Percentiles rank a stretch among this genome's conserved stretches.
phyloP scores from a whole-genome alignment of 2,113 vertebrate species.

The Muntiacus reevesi region DNA sequence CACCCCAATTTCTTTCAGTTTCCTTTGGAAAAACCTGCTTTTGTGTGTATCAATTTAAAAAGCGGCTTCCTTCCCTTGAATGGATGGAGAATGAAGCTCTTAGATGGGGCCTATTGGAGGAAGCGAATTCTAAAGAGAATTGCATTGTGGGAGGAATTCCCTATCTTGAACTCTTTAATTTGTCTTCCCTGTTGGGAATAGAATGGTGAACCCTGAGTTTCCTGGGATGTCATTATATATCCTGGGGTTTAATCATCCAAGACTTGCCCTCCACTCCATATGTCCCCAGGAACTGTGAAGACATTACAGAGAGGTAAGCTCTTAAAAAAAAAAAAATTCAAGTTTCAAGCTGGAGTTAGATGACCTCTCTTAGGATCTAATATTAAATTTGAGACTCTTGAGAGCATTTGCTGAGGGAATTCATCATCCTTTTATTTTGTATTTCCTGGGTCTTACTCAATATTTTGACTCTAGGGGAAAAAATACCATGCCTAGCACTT shows the following conservation, averaged over 20 bases:
- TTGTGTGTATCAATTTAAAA: not conserved
- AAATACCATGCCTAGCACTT: slow-evolving; percentile 27
- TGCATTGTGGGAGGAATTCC: slow-evolving; percentile 25
- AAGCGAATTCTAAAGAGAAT: slow-evolving; percentile 30
- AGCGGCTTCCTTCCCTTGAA: not conserved
- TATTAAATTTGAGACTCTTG: slow-evolving; percentile 54
- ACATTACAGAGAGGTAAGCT: slow-evolving; percentile 36
- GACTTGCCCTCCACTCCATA: not conserved
- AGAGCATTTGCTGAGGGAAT: slow-evolving; percentile 53
- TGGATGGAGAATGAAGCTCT: not conserved
- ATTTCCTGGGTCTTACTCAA: slow-evolving; percentile 53
- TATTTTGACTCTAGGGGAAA: slow-evolving; percentile 41
- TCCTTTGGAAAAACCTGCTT: slow-evolving; percentile 16
- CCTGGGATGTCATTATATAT: slow-evolving; percentile 42
- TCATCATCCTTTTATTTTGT: slow-evolving; percentile 63
- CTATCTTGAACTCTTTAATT: slow-evolving; percentile 3
- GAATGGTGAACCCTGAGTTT: slow-evolving; percentile 31
- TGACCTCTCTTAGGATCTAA: slow-evolving; percentile 15
- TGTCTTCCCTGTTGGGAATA: slow-evolving; percentile 39
- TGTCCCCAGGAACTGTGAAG: not conserved
- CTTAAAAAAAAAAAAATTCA: slow-evolving; percentile 11
- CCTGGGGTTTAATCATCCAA: slow-evolving; percentile 34
- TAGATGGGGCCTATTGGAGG: not conserved
- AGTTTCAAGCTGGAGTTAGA: not conserved
- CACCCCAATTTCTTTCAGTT: not conserved